These are phyloP conservation scores for Thaleichthys pacificus DNA, from an alignment of 2,797 vertebrate genomes.

Conservation along the genomic window DNA sequence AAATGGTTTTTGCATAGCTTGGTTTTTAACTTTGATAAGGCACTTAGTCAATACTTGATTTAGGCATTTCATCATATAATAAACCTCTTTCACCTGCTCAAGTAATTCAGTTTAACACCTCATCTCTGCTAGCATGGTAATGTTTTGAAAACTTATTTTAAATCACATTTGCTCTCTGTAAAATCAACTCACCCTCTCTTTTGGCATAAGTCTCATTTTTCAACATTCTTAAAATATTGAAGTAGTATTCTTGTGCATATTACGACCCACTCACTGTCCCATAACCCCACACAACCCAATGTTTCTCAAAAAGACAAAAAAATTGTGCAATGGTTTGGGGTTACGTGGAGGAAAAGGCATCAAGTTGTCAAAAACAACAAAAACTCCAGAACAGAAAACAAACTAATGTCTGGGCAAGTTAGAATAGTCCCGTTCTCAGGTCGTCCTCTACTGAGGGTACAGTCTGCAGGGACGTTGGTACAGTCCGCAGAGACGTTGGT, in stretches of 20 bases:
- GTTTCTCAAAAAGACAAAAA: constrained; percentile 65
- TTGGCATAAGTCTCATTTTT: constrained; percentile 78
- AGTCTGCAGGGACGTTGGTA: constrained; percentile 30
- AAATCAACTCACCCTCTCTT: constrained; percentile 60
- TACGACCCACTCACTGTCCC: constrained; percentile 65
- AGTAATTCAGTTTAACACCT: constrained; percentile 63
- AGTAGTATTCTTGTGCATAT: constrained; percentile 77
- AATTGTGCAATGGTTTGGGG: constrained; percentile 77
- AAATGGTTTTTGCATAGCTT: constrained; percentile 93
- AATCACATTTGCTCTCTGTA: constrained; percentile 53
- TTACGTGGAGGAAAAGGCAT: constrained; percentile 78
- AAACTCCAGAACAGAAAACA: constrained; percentile 42
- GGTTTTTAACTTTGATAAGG: constrained; percentile 94
- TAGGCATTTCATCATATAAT: constrained; percentile 80
- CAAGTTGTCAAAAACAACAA: constrained; percentile 65
- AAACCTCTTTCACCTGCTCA: constrained; percentile 73
- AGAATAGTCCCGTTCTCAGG: constrained; percentile 44
- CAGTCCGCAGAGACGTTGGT: constrained; percentile 29
- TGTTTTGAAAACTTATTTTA: constrained; percentile 51
- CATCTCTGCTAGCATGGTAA: constrained; percentile 65
- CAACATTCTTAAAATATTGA: constrained; percentile 70
- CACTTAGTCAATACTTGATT: constrained; percentile 85
- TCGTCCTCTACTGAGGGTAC: constrained; percentile 51
- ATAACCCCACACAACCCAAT: constrained; percentile 71
- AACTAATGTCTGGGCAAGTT: constrained; percentile 48